Evolutionary conservation across 2,113 vertebrate species (phyloP).

Genomic region (Heterocephalus glaber): DNA sequence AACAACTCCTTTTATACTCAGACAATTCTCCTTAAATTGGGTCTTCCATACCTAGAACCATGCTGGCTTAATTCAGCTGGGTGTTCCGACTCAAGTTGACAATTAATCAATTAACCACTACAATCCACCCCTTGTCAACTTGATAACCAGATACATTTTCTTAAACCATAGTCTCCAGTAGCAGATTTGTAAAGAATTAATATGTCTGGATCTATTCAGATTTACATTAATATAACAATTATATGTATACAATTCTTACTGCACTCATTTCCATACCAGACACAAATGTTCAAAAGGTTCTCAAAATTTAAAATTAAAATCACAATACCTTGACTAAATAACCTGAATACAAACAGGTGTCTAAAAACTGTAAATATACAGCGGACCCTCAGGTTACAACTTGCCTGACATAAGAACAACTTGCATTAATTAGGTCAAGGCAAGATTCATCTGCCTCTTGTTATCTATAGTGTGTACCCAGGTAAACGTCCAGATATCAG

Average conservation of each 20-base stretch:
- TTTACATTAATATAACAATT: not conserved
- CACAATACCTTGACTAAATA: not conserved
- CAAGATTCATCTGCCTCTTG: too few relatives aligned
- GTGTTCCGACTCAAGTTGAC: not conserved
- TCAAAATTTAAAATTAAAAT: not conserved
- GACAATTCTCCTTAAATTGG: not conserved
- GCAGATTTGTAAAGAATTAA: not conserved
- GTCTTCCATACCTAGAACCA: not conserved
- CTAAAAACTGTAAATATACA: not conserved
- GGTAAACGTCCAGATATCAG: too few relatives aligned
- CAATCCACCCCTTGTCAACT: not conserved
- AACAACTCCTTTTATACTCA: too few relatives aligned
- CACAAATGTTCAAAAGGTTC: not conserved
- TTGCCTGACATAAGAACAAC: too few relatives aligned
- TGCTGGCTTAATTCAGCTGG: not conserved
- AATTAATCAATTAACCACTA: not conserved
- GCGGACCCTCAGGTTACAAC: too few relatives aligned
- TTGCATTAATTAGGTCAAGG: too few relatives aligned
- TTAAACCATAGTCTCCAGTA: not conserved
- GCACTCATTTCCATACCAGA: not conserved
- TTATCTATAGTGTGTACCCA: too few relatives aligned
- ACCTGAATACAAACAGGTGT: not conserved
- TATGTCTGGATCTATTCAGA: not conserved
- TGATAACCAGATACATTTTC: not conserved
- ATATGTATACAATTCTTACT: not conserved